Base-by-base conservation (phyloP, 2,113 vertebrate species). In the Orycteropus afer region DNA sequence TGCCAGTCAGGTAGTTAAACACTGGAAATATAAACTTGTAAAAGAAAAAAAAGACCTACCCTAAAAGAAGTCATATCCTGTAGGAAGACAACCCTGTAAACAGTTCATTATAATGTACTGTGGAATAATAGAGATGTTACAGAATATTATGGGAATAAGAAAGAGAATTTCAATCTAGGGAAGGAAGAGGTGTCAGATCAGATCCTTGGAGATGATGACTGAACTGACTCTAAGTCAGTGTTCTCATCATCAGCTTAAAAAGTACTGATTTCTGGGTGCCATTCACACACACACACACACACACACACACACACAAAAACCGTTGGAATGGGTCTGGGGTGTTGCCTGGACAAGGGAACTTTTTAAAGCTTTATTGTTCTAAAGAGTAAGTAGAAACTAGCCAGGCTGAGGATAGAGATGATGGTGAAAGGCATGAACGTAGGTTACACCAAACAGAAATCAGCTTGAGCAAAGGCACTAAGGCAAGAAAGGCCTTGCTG, bases 41-140 rank as follows among this genome's bases (percentile, higher is more conserved):
- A 37, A 80, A 51, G 0, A n/a, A 47, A 76, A 29, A 25, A 29
- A 84, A 51, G 25, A 22, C 29, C 37, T 87, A 53, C 20, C 63
- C 73, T 57, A 77, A 88, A 83, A 23, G 55, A 93, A 17, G 5
- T 47, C 42, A 11, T 22, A 29, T 78, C 7, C 55, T 89, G 78
- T 63, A 34, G 29, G 14, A 12, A 92, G 15, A 86, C 37, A 80
- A 65, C 47, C 45, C 71, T 65, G 53, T n/a, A 91, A 96, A 91
- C 29, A 84, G 20, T 55, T 93, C 91, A 65, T 96, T 91, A 40
- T 57, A 84, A 96, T 90, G 78, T 34, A 69, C 4, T 94, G 61
- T 57, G 37, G 45, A 92, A 73, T 95, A 61, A 95, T 57, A 88
- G 78, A 82, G 61, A 96, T 34, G 42, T 85, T 57, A 84, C 11